Conservation (phyloP, 2,113 vertebrate species). For the Naja naja region DNA sequence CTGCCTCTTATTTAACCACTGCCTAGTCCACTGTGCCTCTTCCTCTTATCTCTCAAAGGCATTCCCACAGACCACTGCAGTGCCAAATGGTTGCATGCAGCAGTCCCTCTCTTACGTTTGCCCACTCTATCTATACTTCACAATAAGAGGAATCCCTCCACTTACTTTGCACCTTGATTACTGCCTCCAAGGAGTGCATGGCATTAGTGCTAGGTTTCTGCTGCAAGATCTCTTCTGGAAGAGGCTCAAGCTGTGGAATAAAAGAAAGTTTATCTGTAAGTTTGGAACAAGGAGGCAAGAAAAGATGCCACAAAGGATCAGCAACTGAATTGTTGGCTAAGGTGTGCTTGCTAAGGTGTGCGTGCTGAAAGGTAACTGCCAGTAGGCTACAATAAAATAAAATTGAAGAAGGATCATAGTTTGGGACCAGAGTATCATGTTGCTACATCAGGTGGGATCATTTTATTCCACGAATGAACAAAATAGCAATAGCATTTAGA, state of each 20-base stretch:
- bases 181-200: conserved; percentile 79
- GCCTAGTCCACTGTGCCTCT: not conserved
- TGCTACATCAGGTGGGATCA: too few species aligned
- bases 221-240: conserved; percentile 79
- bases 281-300: not conserved
- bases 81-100: not conserved
- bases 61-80: not conserved
- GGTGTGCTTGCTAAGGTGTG: not conserved
- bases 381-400: not conserved
- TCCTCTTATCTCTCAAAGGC: not conserved
- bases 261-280: not conserved
- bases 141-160: not conserved
- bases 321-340: not conserved
- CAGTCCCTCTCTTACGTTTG: not conserved
- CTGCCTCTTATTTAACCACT: not conserved
- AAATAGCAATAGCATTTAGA: not conserved
- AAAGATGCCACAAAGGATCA: not conserved
- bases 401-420: not conserved
- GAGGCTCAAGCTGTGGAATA: conserved; percentile 76
- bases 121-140: too few species aligned
- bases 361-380: not conserved
- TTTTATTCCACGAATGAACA: not conserved
- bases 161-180: conserved; percentile 90
- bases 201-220: conserved; percentile 85
- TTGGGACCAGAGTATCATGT: not conserved